Evolutionary conservation across 2,888 invertebrate genomes (phyloP).

Genomic region (Plusia festucae): DNA sequence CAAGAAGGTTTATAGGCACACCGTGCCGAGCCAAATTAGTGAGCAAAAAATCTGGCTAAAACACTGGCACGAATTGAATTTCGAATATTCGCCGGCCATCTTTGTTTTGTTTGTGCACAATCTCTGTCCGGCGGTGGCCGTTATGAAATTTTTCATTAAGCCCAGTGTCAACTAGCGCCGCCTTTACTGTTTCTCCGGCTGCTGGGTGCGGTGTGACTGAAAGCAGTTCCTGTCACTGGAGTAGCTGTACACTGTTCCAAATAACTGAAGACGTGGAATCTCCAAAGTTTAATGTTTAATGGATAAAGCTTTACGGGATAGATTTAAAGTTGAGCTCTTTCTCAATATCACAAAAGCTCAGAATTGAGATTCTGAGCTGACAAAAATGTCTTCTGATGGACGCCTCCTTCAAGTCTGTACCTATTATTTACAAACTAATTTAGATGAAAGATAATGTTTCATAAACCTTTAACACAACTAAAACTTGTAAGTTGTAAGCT

Average conservation of each 20-base stretch:
- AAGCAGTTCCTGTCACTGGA: conserved; percentile 8
- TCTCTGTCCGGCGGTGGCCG: conserved; percentile 59
- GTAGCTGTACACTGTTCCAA: background rate
- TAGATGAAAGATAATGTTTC: too few species aligned
- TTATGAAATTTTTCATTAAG: conserved; percentile 83
- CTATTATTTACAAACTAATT: too few species aligned
- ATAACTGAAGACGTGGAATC: too few species aligned
- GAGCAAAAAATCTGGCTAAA: conserved; percentile 22
- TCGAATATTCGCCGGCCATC: conserved; percentile 57
- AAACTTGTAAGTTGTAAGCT: too few species aligned
- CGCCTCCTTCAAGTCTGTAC: too few species aligned
- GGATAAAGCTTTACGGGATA: too few species aligned
- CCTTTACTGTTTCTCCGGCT: conserved; percentile 64
- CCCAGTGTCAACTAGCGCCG: conserved; percentile 71
- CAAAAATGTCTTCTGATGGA: too few species aligned
- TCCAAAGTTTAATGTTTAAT: too few species aligned
- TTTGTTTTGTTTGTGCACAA: conserved; percentile 57
- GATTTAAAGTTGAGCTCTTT: too few species aligned
- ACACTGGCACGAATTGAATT: conserved; percentile 51
- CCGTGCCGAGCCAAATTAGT: conserved; percentile 5
- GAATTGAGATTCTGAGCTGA: too few species aligned
- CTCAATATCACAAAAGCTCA: too few species aligned
- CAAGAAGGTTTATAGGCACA: background rate
- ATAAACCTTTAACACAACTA: too few species aligned
- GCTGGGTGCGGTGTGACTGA: conserved; percentile 45